phyloP scores from a whole-genome alignment of 2,113 vertebrate species.

The Brachyistius frenatus region DNA sequence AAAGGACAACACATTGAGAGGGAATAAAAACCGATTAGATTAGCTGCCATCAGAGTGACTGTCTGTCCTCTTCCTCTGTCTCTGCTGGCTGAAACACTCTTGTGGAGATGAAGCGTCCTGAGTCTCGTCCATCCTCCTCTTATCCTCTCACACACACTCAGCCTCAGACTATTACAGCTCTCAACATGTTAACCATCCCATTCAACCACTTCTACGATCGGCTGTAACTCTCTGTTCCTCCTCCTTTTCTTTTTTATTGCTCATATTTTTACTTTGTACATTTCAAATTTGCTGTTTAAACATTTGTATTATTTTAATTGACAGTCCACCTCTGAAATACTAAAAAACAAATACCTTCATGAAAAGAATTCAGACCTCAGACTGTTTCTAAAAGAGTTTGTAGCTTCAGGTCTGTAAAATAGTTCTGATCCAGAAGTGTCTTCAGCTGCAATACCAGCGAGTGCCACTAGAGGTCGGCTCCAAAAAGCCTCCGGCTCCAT shows the following conservation, averaged over 20 bases:
- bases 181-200: constrained; percentile 23
- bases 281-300: no score
- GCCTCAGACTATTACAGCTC: constrained; percentile 50
- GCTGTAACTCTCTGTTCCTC: constrained; percentile 10
- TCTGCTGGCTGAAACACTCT: constrained; percentile 58
- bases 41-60: constrained; percentile 2
- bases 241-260: background rate
- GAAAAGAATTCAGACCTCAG: no score
- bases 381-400: no score
- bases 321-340: no score
- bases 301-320: no score
- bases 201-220: constrained; percentile 19
- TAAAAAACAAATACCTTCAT: no score
- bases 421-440: no score
- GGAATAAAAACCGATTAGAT: constrained; percentile 10
- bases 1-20: constrained; percentile 5
- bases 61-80: background rate
- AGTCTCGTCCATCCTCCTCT: constrained; percentile 56
- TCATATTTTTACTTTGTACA: background rate
- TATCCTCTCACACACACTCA: constrained; percentile 11
- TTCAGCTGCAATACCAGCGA: no score
- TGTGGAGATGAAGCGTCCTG: constrained; percentile 53
- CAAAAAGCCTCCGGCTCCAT: no score
- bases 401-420: no score
- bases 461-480: no score